Conservation (phyloP, 2,888 invertebrate genomes). For the Ochropacha duplaris region DNA sequence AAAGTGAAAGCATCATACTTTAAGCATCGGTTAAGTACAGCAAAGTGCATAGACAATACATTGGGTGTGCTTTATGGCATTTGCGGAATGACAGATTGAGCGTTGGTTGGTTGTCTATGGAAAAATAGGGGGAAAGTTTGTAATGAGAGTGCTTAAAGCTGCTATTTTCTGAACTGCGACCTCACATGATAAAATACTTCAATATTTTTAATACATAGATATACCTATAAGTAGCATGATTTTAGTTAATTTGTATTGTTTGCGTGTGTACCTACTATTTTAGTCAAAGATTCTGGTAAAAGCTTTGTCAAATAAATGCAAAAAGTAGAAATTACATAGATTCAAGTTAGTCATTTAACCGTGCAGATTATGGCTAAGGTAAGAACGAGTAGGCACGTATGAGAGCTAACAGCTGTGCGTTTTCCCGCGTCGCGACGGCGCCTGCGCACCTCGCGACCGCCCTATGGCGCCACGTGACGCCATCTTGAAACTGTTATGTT, state of each 20-base stretch:
- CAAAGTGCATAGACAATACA: constrained; percentile 37
- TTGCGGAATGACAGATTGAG: constrained; percentile 37
- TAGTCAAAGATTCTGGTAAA: background rate
- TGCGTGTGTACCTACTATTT: background rate
- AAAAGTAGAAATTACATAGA: constrained; percentile 20
- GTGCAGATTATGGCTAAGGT: background rate
- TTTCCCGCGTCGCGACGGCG: constrained; percentile 60
- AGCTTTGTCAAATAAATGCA: constrained; percentile 1
- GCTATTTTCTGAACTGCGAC: background rate
- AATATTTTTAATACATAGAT: too few species aligned
- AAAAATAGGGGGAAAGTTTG: constrained; percentile 35
- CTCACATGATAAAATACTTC: too few species aligned
- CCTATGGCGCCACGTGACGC: constrained; percentile 30
- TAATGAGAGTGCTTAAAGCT: constrained; percentile 6
- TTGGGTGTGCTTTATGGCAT: constrained; percentile 53
- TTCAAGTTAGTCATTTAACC: background rate
- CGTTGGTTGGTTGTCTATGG: constrained; percentile 24
- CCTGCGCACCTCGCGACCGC: constrained; percentile 29
- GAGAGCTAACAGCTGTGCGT: constrained; percentile 21
- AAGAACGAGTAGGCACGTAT: constrained; percentile 9
- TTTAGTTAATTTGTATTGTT: too few species aligned
- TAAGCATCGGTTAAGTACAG: constrained; percentile 27
- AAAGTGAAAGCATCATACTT: constrained; percentile 41
- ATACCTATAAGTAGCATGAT: too few species aligned
- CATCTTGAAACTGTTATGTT: constrained; percentile 19